Conservation (phyloP, 2,888 invertebrate genomes). For the Pecten maximus region DNA sequence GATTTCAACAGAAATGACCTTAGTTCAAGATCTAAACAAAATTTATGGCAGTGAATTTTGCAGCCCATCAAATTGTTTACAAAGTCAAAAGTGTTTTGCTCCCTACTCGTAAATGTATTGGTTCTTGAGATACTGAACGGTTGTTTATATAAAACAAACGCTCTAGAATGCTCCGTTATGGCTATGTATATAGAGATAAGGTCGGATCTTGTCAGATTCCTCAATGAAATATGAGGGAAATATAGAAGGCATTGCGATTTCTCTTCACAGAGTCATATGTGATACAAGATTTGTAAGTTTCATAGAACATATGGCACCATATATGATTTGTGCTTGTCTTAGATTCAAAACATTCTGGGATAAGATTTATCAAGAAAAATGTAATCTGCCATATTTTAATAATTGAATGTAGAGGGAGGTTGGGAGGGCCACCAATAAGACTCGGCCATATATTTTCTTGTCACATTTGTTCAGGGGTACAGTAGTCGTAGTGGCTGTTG, state of each 20-base stretch:
- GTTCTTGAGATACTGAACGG: slow-evolving; percentile 1
- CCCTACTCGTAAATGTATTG: slow-evolving; percentile 4
- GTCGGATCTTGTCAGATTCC: slow-evolving; percentile 14
- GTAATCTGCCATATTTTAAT: slow-evolving; percentile 29
- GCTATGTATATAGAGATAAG: slow-evolving; percentile 29
- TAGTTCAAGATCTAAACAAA: neutral
- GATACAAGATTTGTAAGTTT: slow-evolving; percentile 25
- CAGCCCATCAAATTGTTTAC: slow-evolving; percentile 32
- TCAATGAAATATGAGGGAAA: slow-evolving; percentile 19
- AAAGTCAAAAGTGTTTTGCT: slow-evolving; percentile 27
- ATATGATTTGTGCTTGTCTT: slow-evolving; percentile 16
- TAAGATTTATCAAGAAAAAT: slow-evolving; percentile 35
- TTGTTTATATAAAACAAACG: slow-evolving; percentile 30
- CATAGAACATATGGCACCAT: slow-evolving; percentile 35
- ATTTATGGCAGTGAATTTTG: slow-evolving; percentile 28
- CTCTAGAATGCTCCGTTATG: neutral
- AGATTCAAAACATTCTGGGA: neutral
- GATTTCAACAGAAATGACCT: neutral
- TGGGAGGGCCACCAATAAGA: neutral
- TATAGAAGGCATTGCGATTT: neutral
- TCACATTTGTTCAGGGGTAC: neutral
- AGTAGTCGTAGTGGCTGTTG: neutral
- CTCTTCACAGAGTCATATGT: neutral
- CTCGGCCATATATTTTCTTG: neutral
- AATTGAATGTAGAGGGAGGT: neutral